These are phyloP conservation scores for Hormaphis cornu DNA, from an alignment of 1,140 invertebrate species.

Conservation along the genomic window DNA sequence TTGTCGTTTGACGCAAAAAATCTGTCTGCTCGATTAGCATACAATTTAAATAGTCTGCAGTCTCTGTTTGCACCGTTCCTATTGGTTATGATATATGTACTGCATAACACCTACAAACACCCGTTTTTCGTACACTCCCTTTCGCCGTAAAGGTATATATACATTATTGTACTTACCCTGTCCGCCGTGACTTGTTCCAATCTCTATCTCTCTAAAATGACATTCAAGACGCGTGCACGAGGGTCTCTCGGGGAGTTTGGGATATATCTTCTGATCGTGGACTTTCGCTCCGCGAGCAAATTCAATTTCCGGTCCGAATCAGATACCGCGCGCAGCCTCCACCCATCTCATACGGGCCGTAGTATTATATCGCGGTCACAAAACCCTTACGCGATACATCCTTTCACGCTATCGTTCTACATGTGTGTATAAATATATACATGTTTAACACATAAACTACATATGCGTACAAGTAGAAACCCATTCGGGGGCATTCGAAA, in stretches of 20 bases:
- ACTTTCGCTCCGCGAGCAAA: constrained; percentile 23
- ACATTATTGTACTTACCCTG: no score
- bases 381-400: not conserved
- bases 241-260: constrained; percentile 25
- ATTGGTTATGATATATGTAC: no score
- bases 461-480: not conserved
- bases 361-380: no score
- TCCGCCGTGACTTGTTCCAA: not conserved
- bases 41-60: constrained; percentile 16
- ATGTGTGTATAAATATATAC: no score
- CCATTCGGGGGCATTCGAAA: constrained; percentile 14
- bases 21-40: constrained; percentile 19
- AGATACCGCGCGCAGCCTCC: constrained; percentile 19
- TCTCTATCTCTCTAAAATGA: constrained; percentile 18
- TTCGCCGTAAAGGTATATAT: no score
- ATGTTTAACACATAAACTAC: not conserved
- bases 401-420: not conserved
- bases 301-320: constrained; percentile 33
- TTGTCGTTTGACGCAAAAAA: constrained; percentile 9
- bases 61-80: not conserved
- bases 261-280: constrained; percentile 31
- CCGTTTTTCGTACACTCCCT: no score
- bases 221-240: constrained; percentile 28
- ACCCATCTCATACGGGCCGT: no score
- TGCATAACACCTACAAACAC: not conserved